Evolutionary conservation across 1,140 invertebrate species (phyloP), one percentile per base, ranked within the genome.

Genomic region (Adelges cooleyi): DNA sequence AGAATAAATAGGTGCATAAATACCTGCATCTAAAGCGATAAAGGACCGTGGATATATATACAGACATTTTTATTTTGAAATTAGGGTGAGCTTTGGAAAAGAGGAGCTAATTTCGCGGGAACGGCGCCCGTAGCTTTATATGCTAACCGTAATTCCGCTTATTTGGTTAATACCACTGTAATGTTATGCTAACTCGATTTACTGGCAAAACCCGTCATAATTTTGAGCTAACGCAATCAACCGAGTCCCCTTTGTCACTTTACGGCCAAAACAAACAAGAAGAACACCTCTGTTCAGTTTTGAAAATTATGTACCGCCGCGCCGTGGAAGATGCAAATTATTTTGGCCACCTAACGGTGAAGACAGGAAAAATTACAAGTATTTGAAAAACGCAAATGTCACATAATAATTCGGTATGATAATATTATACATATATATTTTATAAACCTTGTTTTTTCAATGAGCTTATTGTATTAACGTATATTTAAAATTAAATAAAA

Each of bases 111-210:
- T 42, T 54, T 54, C 52, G 13, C 11, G 38, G 23, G 20, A 29
- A 56, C 15, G 8, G 38, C 15, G 0, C 17, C n/a, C 11, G 29
- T 33, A 11, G 29, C 29, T 33, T n/a, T n/a, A 54, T 20, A 54
- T 20, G 9, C 9, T 29, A 18, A 46, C 17, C 54, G 23, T 10
- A n/a, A 23, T 2, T 10, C 15, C 4, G 54, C 22, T 46, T 59
- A 40, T 59, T 59, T 59, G 20, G 54, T 59, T 59, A 46, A 44
- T 59, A 59, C 42, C 36, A 40, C 42, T 40, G 42, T 59, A 59
- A 59, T 59, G 23, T 29, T 59, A 59, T 59, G 54, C 38, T 59
- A 59, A 59, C 54, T 46, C 38, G 54, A 59, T 59, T 59, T 59
- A 10, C 23, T 17, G 54, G 44, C 38, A 59, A 59, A 59, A 59